phyloP scores from a whole-genome alignment of 2,888 invertebrate genomes.

The Pterobdella sp. region DNA sequence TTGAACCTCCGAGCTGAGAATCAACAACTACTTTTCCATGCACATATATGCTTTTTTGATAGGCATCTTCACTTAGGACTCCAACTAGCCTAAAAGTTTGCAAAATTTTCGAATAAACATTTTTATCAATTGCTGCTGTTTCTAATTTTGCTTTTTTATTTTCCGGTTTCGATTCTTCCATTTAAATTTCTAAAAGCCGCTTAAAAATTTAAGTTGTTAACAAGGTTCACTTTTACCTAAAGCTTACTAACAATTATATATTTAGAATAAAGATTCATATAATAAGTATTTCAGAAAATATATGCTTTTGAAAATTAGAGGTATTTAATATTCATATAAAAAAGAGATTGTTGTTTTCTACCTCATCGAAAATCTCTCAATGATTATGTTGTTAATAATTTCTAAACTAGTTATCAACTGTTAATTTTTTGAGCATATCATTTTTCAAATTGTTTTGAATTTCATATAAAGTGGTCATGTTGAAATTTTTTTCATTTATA shows the following conservation, averaged over 20 bases:
- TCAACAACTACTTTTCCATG: conserved; percentile 23
- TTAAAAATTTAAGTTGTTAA: not conserved
- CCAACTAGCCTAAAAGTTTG: conserved; percentile 20
- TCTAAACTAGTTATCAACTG: too few species aligned
- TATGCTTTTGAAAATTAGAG: too few species aligned
- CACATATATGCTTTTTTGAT: conserved; percentile 29
- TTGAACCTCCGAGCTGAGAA: not conserved
- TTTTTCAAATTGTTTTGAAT: not conserved
- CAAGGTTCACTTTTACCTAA: too few species aligned
- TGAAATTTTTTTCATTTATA: not conserved
- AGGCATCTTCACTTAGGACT: conserved; percentile 32
- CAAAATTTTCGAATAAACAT: not conserved
- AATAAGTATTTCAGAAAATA: too few species aligned
- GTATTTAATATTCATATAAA: too few species aligned
- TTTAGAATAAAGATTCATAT: too few species aligned
- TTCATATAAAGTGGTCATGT: not conserved
- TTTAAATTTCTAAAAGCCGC: not conserved
- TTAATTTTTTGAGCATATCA: too few species aligned
- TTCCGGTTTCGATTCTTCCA: not conserved
- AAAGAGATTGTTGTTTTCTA: too few species aligned
- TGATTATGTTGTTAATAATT: too few species aligned
- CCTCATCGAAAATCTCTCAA: too few species aligned
- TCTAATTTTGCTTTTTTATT: not conserved
- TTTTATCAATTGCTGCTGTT: not conserved
- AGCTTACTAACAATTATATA: too few species aligned